phyloP scores from a whole-genome alignment of 92 coral and sea anemone genomes.

The Pocillopora meandrina region DNA sequence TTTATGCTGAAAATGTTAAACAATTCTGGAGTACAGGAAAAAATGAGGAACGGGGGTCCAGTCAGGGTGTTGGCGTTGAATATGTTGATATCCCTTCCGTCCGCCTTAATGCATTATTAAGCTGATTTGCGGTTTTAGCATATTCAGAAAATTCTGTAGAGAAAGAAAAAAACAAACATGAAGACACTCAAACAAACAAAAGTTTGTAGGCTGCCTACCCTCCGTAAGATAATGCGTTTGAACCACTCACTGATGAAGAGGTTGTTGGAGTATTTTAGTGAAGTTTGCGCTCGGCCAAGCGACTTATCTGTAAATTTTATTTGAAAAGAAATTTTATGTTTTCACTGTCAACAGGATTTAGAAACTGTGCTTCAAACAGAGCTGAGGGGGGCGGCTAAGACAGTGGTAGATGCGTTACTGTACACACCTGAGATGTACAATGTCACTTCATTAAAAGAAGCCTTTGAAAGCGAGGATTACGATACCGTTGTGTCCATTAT shows the following conservation, averaged over 20 bases:
- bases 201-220: background rate
- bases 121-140: too few species aligned
- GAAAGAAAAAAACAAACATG: too few species aligned
- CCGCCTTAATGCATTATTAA: too few species aligned
- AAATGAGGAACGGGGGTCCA: too few species aligned
- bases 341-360: conserved; percentile 53
- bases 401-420: conserved; percentile 63
- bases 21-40: too few species aligned
- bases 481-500: conserved; percentile 66
- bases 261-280: background rate
- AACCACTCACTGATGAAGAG: background rate
- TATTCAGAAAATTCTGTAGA: too few species aligned
- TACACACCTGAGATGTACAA: conserved; percentile 67
- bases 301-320: too few species aligned
- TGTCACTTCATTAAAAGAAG: conserved; percentile 62
- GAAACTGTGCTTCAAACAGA: conserved; percentile 56
- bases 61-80: too few species aligned
- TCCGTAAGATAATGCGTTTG: background rate
- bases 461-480: conserved; percentile 60
- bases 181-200: background rate
- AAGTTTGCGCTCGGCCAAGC: too few species aligned
- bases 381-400: conserved; percentile 59
- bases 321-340: background rate
- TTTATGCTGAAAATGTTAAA: too few species aligned
- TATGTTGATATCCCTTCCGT: too few species aligned